Evolutionary conservation across 2,888 invertebrate genomes (phyloP).

Genomic region (Apamea monoglypha): DNA sequence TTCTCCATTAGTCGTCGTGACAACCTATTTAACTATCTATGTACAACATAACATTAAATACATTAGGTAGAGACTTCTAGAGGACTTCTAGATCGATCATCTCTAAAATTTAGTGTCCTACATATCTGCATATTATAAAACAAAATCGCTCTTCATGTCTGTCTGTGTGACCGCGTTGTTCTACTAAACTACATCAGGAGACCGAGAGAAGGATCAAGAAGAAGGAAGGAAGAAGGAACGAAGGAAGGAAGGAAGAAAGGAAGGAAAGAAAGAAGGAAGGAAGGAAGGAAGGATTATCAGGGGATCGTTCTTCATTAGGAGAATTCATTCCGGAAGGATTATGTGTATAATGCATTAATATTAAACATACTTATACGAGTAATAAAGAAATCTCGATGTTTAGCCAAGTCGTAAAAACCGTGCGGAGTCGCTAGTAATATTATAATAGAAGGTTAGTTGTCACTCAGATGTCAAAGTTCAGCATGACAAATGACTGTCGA

Average conservation of each 20-base stretch:
- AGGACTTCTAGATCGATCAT: neutral
- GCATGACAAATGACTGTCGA: conserved; percentile 3
- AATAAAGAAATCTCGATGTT: too few relatives aligned
- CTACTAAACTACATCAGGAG: too few relatives aligned
- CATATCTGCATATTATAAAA: neutral
- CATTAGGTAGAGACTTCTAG: neutral
- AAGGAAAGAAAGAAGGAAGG: too few relatives aligned
- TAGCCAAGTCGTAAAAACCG: too few relatives aligned
- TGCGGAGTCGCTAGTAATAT: neutral
- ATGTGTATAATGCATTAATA: neutral
- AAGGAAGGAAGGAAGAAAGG: too few relatives aligned
- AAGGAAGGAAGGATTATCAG: too few relatives aligned
- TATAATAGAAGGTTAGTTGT: neutral
- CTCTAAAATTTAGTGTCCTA: neutral
- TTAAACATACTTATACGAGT: neutral
- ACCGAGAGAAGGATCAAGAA: too few relatives aligned
- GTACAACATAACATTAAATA: neutral
- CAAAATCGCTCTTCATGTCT: neutral
- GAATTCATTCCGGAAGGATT: neutral
- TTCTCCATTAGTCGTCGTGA: neutral
- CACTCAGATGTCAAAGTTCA: neutral
- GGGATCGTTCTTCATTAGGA: too few relatives aligned
- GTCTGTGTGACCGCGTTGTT: neutral
- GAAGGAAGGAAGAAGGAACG: too few relatives aligned
- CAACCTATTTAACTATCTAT: neutral